Conservation (phyloP, 2,113 vertebrate species). For the Pogonocichla stellata region DNA sequence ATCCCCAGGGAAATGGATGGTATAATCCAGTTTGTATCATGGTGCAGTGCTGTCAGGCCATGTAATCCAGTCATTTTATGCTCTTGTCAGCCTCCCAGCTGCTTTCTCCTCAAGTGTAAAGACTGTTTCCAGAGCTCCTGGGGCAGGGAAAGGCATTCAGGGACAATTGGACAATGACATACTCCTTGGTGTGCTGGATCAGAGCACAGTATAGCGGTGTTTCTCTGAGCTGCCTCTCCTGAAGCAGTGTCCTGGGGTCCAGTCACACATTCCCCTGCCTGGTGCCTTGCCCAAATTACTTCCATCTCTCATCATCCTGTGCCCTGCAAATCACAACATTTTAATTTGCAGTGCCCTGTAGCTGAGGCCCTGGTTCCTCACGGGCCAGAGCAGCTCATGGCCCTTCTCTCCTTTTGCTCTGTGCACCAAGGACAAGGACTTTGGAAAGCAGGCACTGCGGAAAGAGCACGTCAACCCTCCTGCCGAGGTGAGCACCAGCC, state of each 20-base stretch:
- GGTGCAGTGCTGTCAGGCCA: background rate
- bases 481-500: constrained; percentile 95
- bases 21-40: background rate
- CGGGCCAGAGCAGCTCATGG: background rate
- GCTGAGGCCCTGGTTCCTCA: background rate
- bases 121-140: background rate
- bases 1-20: background rate
- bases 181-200: background rate
- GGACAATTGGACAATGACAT: background rate
- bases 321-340: background rate
- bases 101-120: background rate
- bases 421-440: constrained; percentile 89
- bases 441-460: constrained; percentile 91
- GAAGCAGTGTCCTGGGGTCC: background rate
- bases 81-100: background rate
- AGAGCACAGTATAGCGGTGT: background rate
- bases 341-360: background rate
- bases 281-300: background rate
- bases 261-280: background rate
- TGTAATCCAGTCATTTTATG: background rate
- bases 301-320: background rate
- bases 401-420: background rate
- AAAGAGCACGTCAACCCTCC: constrained; percentile 96
- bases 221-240: background rate
- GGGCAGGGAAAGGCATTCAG: fast-evolving